Conservation (phyloP, 2,888 invertebrate species). For the Polydrusus tereticollis region DNA sequence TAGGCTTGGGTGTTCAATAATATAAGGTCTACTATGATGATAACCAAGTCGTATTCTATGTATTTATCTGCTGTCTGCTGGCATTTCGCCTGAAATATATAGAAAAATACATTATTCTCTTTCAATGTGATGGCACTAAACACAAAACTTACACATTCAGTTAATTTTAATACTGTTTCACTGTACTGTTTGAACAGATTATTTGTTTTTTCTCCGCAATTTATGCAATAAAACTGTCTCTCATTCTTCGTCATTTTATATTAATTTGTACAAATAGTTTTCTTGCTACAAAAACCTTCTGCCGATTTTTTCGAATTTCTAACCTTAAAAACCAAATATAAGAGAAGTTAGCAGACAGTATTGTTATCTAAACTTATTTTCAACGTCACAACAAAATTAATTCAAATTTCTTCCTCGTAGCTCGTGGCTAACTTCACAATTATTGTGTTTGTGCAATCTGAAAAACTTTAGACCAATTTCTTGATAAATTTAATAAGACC, state of each 20-base stretch:
- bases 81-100: constrained; percentile 76
- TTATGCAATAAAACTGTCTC: constrained; percentile 71
- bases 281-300: background rate
- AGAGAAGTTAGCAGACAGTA: background rate
- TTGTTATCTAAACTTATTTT: background rate
- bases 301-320: background rate
- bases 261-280: background rate
- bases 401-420: too few species aligned
- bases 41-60: constrained; percentile 91
- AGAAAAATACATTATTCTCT: background rate
- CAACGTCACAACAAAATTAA: too few species aligned
- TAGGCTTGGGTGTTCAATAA: constrained; percentile 86
- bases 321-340: background rate
- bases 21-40: constrained; percentile 87
- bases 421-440: constrained; percentile 17
- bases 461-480: background rate
- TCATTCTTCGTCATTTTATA: constrained; percentile 25
- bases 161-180: constrained; percentile 78
- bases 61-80: constrained; percentile 87
- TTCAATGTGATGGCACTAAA: background rate
- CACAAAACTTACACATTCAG: constrained; percentile 77
- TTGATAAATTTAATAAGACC: background rate
- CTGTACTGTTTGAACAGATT: constrained; percentile 80
- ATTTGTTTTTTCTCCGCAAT: constrained; percentile 75
- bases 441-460: constrained; percentile 8